Evolutionary conservation across 2,797 vertebrate genomes (phyloP).

Genomic region (Siniperca undulata): DNA sequence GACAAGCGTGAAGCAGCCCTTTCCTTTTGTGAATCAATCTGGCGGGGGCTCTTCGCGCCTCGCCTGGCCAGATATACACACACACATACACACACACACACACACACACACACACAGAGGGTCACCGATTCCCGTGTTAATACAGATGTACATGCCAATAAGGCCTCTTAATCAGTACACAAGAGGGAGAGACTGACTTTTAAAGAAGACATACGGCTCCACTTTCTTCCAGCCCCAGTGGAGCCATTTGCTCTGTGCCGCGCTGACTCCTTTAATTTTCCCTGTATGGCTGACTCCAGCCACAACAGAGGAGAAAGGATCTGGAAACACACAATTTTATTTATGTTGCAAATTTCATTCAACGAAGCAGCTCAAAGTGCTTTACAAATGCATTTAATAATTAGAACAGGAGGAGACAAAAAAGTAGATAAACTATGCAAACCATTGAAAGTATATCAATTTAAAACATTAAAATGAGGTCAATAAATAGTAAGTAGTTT

Average conservation of each 20-base stretch:
- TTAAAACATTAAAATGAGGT: not conserved
- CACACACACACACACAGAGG: conserved; percentile 54
- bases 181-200: conserved; percentile 85
- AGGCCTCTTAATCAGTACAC: conserved; percentile 86
- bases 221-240: conserved; percentile 66
- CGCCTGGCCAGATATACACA: conserved; percentile 52
- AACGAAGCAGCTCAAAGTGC: not conserved
- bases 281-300: conserved; percentile 37
- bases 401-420: not conserved
- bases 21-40: conserved; percentile 86
- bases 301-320: not conserved
- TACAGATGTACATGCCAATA: conserved; percentile 87
- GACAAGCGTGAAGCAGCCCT: conserved; percentile 82
- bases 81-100: conserved; percentile 63
- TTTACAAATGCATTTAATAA: not conserved
- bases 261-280: conserved; percentile 54
- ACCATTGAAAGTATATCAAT: not conserved
- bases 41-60: conserved; percentile 45
- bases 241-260: conserved; percentile 51
- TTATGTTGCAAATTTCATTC: not conserved
- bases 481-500: not conserved
- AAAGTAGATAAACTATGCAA: not conserved
- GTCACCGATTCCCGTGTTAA: conserved; percentile 80
- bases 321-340: conserved; percentile 22
- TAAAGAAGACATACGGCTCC: conserved; percentile 75